Evolutionary conservation across 2,797 vertebrate species (phyloP).

Genomic region (Peromyscus nudipes): DNA sequence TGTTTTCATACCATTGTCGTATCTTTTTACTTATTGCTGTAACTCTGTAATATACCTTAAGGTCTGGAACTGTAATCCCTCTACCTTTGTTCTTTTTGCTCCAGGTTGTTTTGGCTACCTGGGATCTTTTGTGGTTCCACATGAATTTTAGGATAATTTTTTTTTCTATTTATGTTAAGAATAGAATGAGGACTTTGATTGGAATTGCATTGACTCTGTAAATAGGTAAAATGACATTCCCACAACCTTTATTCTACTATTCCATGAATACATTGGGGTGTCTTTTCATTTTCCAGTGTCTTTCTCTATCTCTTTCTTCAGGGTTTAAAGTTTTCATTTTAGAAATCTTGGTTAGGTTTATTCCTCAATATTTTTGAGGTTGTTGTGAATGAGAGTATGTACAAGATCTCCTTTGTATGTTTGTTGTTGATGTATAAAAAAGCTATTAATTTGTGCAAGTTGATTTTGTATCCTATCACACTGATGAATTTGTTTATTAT

Average conservation of each 20-base stretch:
- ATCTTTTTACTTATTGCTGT: neutral
- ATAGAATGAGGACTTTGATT: neutral
- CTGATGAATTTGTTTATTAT: too few relatives aligned
- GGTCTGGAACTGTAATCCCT: neutral
- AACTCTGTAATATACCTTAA: neutral
- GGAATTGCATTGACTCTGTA: neutral
- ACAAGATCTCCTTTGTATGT: too few relatives aligned
- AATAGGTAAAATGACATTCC: neutral
- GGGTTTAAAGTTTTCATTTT: neutral
- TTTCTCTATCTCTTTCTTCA: neutral
- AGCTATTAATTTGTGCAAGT: too few relatives aligned
- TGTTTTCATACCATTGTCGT: too few relatives aligned
- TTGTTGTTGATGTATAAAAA: too few relatives aligned
- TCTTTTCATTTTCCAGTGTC: neutral
- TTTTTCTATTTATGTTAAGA: neutral
- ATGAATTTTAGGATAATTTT: neutral
- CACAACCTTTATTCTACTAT: neutral
- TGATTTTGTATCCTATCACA: too few relatives aligned
- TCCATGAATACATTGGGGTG: neutral
- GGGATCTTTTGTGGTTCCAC: neutral
- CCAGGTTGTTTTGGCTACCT: neutral
- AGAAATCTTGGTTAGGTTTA: neutral
- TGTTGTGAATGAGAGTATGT: too few relatives aligned
- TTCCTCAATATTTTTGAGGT: too few relatives aligned
- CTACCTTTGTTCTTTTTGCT: neutral